Base-by-base conservation (phyloP, 1,140 invertebrate genomes). In the Olivierus martensii region DNA sequence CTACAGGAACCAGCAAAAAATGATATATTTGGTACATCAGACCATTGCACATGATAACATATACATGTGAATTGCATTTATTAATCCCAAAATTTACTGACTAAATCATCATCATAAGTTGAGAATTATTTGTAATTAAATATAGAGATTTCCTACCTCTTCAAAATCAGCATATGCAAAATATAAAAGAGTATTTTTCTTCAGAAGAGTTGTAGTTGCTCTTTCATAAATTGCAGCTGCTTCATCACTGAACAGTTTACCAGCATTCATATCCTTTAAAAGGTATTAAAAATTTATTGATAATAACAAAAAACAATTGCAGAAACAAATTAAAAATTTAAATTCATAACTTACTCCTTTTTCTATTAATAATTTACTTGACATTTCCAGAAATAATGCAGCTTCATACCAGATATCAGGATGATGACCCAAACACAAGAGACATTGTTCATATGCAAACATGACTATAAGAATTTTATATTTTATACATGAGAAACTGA, bases 91-190 rank as follows among this genome's bases (percentile, higher is more conserved):
- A n/a, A n/a, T n/a, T n/a, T n/a, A n/a, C n/a, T n/a, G n/a, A n/a
- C n/a, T n/a, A n/a, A n/a, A n/a, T n/a, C n/a, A n/a, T n/a, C n/a
- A n/a, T n/a, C n/a, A n/a, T n/a, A n/a, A n/a, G n/a, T n/a, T n/a
- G n/a, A n/a, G n/a, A n/a, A n/a, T n/a, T n/a, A n/a, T n/a, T n/a
- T n/a, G n/a, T n/a, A n/a, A n/a, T n/a, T n/a, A n/a, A n/a, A n/a
- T n/a, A n/a, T n/a, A n/a, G n/a, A n/a, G n/a, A n/a, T n/a, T n/a
- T n/a, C 35, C 9, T 56, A 73, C 72, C 73, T 99, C 95, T 73
- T 99, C 94, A 66, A 97, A 99, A 72, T 99, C 96, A 1, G 94
- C 92, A 67, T 97, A 95, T 0, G 94, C 91, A 73, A 99, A 99
- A 67, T 97, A 93, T 5, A 99, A 69, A 15, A 99, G 71, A 71